phyloP scores from a whole-genome alignment of 1,140 invertebrate genomes.

The Drosophila equinoxialis region DNA sequence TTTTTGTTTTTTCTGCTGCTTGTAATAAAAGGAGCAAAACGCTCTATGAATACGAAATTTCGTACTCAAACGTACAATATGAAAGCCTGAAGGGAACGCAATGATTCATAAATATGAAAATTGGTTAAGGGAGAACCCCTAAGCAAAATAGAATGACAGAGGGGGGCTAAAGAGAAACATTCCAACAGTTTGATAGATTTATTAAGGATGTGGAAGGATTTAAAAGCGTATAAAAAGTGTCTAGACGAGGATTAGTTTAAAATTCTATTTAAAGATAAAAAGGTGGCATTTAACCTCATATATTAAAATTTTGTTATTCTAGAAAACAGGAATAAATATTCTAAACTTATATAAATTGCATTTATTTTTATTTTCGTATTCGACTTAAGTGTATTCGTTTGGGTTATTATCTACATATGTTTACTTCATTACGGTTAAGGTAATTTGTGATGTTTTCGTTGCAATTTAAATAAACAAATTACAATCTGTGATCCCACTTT shows the following conservation, averaged over 20 bases:
- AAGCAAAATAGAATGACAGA: background rate
- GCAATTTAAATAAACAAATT: too few relatives aligned
- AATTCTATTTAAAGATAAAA: background rate
- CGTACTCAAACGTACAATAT: slow-evolving; percentile 11
- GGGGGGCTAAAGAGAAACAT: background rate
- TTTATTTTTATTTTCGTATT: background rate
- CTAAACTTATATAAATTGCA: too few relatives aligned
- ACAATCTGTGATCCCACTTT: background rate
- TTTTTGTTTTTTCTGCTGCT: slow-evolving; percentile 29
- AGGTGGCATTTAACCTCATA: too few relatives aligned
- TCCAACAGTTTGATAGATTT: slow-evolving; percentile 9
- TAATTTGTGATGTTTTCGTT: too few relatives aligned
- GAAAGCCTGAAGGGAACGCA: slow-evolving; percentile 3
- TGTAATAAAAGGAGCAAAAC: slow-evolving; percentile 45
- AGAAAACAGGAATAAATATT: too few relatives aligned
- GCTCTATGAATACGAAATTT: slow-evolving; percentile 55
- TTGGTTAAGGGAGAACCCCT: background rate
- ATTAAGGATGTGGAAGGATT: background rate
- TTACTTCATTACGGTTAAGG: too few relatives aligned
- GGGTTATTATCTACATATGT: too few relatives aligned
- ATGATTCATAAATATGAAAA: slow-evolving; percentile 22
- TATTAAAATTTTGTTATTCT: too few relatives aligned
- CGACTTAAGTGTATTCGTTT: too few relatives aligned
- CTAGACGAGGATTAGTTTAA: slow-evolving; percentile 5
- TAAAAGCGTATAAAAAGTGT: background rate